Evolutionary conservation across 2,113 vertebrate species (phyloP).

Genomic region (Alectura lathami): DNA sequence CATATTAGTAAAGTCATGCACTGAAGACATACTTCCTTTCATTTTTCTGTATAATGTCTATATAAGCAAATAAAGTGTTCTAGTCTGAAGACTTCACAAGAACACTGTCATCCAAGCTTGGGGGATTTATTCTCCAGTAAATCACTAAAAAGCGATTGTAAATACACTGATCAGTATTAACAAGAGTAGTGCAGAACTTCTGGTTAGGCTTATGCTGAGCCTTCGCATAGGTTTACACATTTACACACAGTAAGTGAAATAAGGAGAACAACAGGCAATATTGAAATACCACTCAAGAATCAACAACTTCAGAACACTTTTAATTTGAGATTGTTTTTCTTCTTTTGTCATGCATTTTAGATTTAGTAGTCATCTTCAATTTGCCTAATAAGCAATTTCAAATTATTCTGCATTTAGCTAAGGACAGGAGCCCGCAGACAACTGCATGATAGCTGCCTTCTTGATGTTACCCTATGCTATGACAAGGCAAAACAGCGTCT

Average conservation of each 20-base stretch:
- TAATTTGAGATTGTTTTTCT: background rate
- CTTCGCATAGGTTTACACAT: background rate
- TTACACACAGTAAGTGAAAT: background rate
- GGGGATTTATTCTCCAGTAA: background rate
- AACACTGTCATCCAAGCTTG: rapidly evolving
- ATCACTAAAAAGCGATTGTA: background rate
- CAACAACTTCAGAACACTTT: background rate
- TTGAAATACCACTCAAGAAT: background rate
- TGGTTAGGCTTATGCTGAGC: background rate
- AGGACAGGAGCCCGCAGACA: background rate
- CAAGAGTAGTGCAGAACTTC: background rate
- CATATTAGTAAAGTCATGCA: background rate
- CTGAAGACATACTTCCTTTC: background rate
- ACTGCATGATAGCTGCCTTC: background rate
- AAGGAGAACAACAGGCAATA: background rate
- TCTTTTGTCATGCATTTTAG: background rate
- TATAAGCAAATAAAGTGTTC: background rate
- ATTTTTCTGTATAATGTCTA: background rate
- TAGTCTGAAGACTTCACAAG: background rate
- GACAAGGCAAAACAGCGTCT: background rate
- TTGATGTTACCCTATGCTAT: background rate
- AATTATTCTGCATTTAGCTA: background rate
- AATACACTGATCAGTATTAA: background rate
- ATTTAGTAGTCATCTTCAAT: background rate
- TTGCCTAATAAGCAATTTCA: background rate